These are phyloP conservation scores for Allophyes oxyacanthae DNA, from an alignment of 2,888 invertebrate species.

Conservation along the genomic window DNA sequence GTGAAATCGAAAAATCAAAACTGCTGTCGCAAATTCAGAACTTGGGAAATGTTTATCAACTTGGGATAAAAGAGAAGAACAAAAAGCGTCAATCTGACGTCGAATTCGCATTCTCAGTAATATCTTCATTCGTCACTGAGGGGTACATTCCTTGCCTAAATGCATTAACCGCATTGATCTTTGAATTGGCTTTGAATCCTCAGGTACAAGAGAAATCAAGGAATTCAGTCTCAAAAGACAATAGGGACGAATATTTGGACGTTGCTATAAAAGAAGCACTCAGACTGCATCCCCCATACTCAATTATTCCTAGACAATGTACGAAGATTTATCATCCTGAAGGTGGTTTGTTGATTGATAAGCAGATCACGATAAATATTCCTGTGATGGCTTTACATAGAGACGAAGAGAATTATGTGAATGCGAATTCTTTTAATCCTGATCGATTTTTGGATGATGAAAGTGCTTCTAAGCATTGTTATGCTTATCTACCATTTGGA, in stretches of 20 bases:
- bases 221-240: slow-evolving; percentile 61
- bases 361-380: slow-evolving; percentile 75
- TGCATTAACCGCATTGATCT: slow-evolving; percentile 74
- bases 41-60: slow-evolving; percentile 67
- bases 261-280: slow-evolving; percentile 79
- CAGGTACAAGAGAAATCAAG: slow-evolving; percentile 74
- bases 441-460: slow-evolving; percentile 75
- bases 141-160: slow-evolving; percentile 81
- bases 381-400: slow-evolving; percentile 79
- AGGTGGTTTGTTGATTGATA: slow-evolving; percentile 75
- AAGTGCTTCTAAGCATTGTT: slow-evolving; percentile 63
- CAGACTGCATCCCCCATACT: slow-evolving; percentile 80
- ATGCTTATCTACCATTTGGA: slow-evolving; percentile 80
- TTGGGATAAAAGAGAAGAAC: slow-evolving; percentile 68
- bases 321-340: slow-evolving; percentile 77
- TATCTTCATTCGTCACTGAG: slow-evolving; percentile 78
- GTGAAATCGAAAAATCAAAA: slow-evolving; percentile 67
- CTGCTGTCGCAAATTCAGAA: slow-evolving; percentile 70
- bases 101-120: slow-evolving; percentile 73
- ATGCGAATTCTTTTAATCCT: slow-evolving; percentile 76
- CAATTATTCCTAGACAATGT: slow-evolving; percentile 78
- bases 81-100: slow-evolving; percentile 62
- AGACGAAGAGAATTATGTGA: slow-evolving; percentile 73
- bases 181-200: slow-evolving; percentile 74
- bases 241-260: slow-evolving; percentile 73